These are phyloP conservation scores for Bombus superbus DNA, from an alignment of 1,140 invertebrate genomes.

Conservation along the genomic window DNA sequence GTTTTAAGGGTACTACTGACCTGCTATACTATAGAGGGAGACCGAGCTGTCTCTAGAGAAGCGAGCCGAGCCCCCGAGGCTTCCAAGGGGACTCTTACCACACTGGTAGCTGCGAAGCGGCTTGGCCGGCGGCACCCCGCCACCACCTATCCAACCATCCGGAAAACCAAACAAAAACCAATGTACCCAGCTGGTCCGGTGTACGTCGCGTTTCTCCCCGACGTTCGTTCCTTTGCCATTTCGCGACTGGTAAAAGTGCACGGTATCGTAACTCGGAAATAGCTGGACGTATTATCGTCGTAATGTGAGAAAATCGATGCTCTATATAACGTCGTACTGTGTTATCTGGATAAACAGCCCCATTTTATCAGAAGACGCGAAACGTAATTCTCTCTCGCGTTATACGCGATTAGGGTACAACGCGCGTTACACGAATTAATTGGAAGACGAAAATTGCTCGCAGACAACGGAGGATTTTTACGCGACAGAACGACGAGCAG, in stretches of 20 bases:
- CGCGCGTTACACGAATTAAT: too few species aligned
- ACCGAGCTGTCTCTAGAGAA: slow-evolving; percentile 82
- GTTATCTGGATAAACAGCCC: too few species aligned
- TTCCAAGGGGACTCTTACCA: slow-evolving; percentile 80
- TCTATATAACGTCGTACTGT: too few species aligned
- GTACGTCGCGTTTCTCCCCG: slow-evolving; percentile 33
- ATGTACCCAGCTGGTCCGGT: slow-evolving; percentile 63
- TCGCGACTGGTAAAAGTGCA: slow-evolving; percentile 27
- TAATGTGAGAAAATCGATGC: too few species aligned
- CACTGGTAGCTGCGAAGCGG: slow-evolving; percentile 81
- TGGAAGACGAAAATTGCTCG: too few species aligned
- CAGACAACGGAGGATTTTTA: too few species aligned
- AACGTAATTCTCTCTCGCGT: too few species aligned
- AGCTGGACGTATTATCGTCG: too few species aligned
- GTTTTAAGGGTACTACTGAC: slow-evolving; percentile 81
- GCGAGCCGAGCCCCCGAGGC: slow-evolving; percentile 79
- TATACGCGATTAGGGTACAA: too few species aligned
- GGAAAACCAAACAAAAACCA: slow-evolving; percentile 73
- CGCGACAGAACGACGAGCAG: too few species aligned
- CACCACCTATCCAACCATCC: slow-evolving; percentile 80
- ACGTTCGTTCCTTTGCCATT: slow-evolving; percentile 21
- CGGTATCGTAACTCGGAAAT: not conserved
- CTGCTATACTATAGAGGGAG: slow-evolving; percentile 85
- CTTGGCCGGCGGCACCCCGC: slow-evolving; percentile 80
- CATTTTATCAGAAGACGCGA: too few species aligned